A percentile compares a stretch with the other conserved stretches of the same genome.
These are phyloP conservation scores for Hexactinellida sp. DNA, from an alignment of 37 sponge, comb jelly and placozoan species.

Conservation along the genomic window DNA sequence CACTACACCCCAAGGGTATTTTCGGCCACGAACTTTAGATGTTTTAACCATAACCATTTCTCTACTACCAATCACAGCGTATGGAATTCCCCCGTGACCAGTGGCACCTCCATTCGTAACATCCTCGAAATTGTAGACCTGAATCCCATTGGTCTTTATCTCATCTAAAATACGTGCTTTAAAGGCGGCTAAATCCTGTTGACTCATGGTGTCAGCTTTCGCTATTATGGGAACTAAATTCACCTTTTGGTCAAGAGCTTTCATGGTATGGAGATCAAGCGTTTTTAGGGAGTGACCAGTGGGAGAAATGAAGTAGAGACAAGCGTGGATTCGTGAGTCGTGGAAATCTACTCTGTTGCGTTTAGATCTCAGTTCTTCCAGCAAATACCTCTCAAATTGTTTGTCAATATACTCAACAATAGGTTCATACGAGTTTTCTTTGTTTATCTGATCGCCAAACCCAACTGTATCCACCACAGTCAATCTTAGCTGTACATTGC, in stretches of 20 bases:
- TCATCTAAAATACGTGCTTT: neutral
- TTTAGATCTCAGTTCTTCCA: slow-evolving; percentile 79
- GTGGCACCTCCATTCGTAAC: neutral
- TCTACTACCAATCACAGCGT: slow-evolving; percentile 93
- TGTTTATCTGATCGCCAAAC: slow-evolving; percentile 93
- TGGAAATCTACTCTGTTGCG: slow-evolving; percentile 56
- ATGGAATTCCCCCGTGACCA: slow-evolving; percentile 64
- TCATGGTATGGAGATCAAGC: slow-evolving; percentile 87
- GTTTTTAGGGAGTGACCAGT: slow-evolving; percentile 92
- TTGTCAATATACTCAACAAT: slow-evolving; percentile 68
- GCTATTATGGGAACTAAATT: slow-evolving; percentile 96
- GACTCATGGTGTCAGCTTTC: slow-evolving; percentile 87
- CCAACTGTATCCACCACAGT: slow-evolving; percentile 81
- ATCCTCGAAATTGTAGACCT: neutral
- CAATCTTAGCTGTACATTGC: slow-evolving; percentile 74
- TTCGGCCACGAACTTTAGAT: slow-evolving; percentile 62
- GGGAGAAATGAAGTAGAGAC: slow-evolving; percentile 83
- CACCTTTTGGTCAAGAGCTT: slow-evolving; percentile 84
- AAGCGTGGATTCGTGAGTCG: slow-evolving; percentile 82
- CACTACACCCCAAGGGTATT: slow-evolving; percentile 97
- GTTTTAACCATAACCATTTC: slow-evolving; percentile 80
- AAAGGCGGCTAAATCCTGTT: neutral
- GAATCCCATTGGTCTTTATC: neutral
- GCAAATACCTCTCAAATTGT: slow-evolving; percentile 75
- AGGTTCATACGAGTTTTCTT: slow-evolving; percentile 51